Evolutionary conservation across 2,888 invertebrate genomes (phyloP).

Genomic region (Fabriciana adippe): DNA sequence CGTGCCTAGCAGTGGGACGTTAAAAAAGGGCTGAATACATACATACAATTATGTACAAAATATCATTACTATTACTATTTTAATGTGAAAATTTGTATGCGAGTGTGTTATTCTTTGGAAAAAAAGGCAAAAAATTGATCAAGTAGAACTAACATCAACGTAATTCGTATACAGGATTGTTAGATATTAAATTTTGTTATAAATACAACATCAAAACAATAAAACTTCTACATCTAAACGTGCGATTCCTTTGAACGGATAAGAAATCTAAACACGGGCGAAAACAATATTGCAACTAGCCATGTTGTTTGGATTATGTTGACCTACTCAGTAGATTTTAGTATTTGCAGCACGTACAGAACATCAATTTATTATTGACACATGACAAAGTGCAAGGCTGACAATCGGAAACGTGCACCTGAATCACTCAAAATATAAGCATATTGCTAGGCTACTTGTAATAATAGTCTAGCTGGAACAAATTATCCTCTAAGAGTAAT

Average conservation of each 20-base stretch:
- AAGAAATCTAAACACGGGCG: conserved; percentile 11
- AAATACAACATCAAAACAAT: background rate
- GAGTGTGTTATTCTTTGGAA: no score
- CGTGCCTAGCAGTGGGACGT: no score
- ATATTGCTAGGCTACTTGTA: conserved; percentile 11
- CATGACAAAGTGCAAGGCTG: conserved; percentile 42
- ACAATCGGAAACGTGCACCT: conserved; percentile 28
- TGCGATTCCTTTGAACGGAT: background rate
- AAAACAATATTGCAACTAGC: conserved; percentile 26
- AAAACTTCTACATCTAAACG: background rate
- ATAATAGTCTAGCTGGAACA: background rate
- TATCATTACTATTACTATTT: no score
- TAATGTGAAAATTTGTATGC: no score
- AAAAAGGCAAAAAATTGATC: no score
- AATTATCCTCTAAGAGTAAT: no score
- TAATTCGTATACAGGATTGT: no score
- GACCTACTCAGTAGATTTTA: conserved; percentile 35
- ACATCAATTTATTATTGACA: conserved; percentile 45
- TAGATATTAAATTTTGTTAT: no score
- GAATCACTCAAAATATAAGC: conserved; percentile 20
- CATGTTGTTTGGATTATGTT: conserved; percentile 22
- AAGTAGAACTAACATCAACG: no score
- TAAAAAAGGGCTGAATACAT: no score
- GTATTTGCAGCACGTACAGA: conserved; percentile 39
- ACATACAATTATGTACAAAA: background rate